Percentiles rank a stretch among this genome's conserved stretches.
Conservation (phyloP, 2,888 invertebrate genomes). For the Leucozona laternaria region DNA sequence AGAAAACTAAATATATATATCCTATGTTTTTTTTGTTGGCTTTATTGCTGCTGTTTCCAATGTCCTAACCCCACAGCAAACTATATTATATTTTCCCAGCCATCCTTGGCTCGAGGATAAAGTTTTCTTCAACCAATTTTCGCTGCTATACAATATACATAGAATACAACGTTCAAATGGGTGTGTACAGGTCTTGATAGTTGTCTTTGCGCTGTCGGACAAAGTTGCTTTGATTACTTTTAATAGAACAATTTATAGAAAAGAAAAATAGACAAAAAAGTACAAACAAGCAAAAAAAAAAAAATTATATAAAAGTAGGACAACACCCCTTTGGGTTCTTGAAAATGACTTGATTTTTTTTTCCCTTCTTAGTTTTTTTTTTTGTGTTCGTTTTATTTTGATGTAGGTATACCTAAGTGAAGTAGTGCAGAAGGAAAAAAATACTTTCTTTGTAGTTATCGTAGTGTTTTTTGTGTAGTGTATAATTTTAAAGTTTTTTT, state of each 20-base stretch:
- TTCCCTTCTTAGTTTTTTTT: background rate
- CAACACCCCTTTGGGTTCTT: conserved; percentile 42
- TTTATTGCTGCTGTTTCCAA: conserved; percentile 8
- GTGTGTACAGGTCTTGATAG: conserved; percentile 58
- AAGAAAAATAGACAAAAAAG: conserved; percentile 26
- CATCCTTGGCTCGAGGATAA: conserved; percentile 31
- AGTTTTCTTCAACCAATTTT: conserved; percentile 45
- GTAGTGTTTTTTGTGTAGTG: conserved; percentile 1
- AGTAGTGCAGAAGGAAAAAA: conserved; percentile 1
- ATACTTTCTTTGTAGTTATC: conserved; percentile 33
- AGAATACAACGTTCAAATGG: conserved; percentile 38
- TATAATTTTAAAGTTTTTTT: background rate
- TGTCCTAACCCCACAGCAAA: conserved; percentile 30
- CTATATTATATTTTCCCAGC: conserved; percentile 9
- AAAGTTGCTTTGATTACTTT: conserved; percentile 75
- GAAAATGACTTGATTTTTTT: conserved; percentile 38
- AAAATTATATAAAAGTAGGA: conserved; percentile 25
- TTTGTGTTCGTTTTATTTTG: conserved; percentile 11
- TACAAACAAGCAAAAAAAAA: background rate
- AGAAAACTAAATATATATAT: conserved; percentile 26
- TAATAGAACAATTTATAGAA: conserved; percentile 70
- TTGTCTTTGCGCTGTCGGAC: conserved; percentile 67
- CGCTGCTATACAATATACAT: background rate
- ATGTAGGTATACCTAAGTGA: conserved; percentile 1
- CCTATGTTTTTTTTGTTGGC: background rate